phyloP scores from a whole-genome alignment of 2,797 vertebrate species.

The Nyctibius grandis region DNA sequence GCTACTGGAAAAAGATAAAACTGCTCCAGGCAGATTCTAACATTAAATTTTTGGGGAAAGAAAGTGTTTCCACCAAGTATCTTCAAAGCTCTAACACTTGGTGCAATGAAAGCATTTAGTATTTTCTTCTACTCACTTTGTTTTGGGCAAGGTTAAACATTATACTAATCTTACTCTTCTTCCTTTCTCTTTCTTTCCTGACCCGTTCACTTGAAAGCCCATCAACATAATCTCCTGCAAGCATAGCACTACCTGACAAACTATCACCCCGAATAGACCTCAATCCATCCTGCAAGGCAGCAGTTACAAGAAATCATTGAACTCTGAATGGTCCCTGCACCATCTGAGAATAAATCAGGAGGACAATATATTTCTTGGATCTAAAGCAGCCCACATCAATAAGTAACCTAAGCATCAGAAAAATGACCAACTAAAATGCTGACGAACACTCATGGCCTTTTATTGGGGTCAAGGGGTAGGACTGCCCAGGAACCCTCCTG shows the following conservation, averaged over 20 bases:
- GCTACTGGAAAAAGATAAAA: not conserved
- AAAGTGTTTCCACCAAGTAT: not conserved
- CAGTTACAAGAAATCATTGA: constrained; percentile 56
- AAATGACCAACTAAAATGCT: constrained; percentile 59
- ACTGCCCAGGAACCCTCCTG: constrained; percentile 23
- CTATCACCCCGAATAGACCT: constrained; percentile 22
- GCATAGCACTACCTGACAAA: constrained; percentile 4
- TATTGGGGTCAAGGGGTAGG: constrained; percentile 59
- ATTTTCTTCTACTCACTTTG: constrained; percentile 13
- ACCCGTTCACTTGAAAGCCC: constrained; percentile 50
- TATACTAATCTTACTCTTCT: constrained; percentile 49
- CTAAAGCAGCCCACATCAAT: constrained; percentile 60
- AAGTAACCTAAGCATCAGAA: constrained; percentile 63
- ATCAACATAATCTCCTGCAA: constrained; percentile 60
- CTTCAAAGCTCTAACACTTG: not conserved
- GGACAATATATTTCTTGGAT: constrained; percentile 62
- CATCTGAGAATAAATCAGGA: constrained; percentile 61
- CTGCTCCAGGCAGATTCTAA: not conserved
- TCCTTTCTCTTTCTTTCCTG: constrained; percentile 48
- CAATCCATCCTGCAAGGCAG: constrained; percentile 19
- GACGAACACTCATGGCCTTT: constrained; percentile 47
- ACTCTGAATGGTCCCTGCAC: constrained; percentile 9
- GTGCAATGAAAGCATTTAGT: constrained; percentile 5
- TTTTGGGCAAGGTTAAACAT: constrained; percentile 49
- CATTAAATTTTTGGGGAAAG: not conserved